phyloP scores from a whole-genome alignment of 1,140 invertebrate species.

The Phymorhynchus buccinoides region DNA sequence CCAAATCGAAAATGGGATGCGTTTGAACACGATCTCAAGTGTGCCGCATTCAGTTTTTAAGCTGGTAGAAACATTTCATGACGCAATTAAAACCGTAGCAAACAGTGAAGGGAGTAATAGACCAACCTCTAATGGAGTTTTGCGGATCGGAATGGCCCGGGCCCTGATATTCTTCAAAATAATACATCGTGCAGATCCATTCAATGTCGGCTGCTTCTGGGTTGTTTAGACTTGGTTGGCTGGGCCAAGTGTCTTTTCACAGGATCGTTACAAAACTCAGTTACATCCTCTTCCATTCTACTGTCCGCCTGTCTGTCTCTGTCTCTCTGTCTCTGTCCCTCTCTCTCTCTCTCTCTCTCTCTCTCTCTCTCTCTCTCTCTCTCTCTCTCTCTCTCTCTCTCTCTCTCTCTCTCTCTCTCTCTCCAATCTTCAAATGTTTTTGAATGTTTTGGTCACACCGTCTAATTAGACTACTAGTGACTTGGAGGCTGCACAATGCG shows the following conservation, averaged over 20 bases:
- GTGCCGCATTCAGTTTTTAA: neutral
- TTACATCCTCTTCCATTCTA: no score
- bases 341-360: no score
- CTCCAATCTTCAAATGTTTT: no score
- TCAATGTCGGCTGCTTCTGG: neutral
- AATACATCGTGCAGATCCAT: constrained; percentile 21
- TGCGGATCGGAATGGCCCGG: constrained; percentile 43
- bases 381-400: no score
- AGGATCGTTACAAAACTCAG: neutral
- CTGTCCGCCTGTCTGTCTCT: no score
- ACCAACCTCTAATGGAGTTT: constrained; percentile 46
- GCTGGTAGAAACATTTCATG: neutral
- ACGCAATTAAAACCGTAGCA: no score
- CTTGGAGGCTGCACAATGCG: no score
- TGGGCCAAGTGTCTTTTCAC: neutral
- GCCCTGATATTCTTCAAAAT: constrained; percentile 39
- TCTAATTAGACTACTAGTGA: no score
- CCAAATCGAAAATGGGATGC: neutral
- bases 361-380: no score
- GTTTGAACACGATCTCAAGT: neutral
- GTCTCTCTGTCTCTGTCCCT: no score
- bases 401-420: no score
- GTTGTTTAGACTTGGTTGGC: neutral
- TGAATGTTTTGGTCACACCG: no score
- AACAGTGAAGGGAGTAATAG: neutral